phyloP scores from a whole-genome alignment of 2,113 vertebrate species.

The Barbus barbus region DNA sequence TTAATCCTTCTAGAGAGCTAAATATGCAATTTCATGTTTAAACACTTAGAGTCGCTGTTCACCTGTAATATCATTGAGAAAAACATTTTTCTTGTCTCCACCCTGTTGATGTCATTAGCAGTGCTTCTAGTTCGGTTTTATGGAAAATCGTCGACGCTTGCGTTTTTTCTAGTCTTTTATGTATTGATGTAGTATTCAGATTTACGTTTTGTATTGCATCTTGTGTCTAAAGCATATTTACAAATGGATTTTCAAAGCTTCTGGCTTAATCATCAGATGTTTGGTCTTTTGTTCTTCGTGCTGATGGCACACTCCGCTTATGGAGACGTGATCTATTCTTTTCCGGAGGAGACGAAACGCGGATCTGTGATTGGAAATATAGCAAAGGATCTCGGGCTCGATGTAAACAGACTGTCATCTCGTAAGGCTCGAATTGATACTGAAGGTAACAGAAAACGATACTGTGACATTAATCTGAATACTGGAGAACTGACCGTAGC shows the following conservation, averaged over 20 bases:
- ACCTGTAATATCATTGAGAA: neutral
- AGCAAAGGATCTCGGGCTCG: neutral
- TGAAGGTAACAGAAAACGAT: neutral
- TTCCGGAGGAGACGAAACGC: neutral
- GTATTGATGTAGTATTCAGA: neutral
- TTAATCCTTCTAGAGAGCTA: neutral
- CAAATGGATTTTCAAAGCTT: neutral
- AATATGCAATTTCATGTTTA: neutral
- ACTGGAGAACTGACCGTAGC: slow-evolving; percentile 70
- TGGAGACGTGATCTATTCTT: neutral
- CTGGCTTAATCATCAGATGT: neutral
- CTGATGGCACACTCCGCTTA: too few relatives aligned
- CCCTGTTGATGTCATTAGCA: neutral
- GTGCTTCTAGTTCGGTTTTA: neutral
- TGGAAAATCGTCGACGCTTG: neutral
- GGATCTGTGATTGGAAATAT: neutral
- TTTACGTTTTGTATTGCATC: neutral
- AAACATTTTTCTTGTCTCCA: neutral
- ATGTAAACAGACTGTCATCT: neutral
- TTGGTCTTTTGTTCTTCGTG: slow-evolving; percentile 10
- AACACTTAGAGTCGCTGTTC: slow-evolving; percentile 56
- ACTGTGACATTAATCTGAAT: neutral
- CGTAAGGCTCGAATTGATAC: neutral
- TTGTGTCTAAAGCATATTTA: neutral
- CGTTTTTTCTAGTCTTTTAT: neutral